phyloP scores from a whole-genome alignment of 2,113 vertebrate genomes.

The Stigmatopora argus region DNA sequence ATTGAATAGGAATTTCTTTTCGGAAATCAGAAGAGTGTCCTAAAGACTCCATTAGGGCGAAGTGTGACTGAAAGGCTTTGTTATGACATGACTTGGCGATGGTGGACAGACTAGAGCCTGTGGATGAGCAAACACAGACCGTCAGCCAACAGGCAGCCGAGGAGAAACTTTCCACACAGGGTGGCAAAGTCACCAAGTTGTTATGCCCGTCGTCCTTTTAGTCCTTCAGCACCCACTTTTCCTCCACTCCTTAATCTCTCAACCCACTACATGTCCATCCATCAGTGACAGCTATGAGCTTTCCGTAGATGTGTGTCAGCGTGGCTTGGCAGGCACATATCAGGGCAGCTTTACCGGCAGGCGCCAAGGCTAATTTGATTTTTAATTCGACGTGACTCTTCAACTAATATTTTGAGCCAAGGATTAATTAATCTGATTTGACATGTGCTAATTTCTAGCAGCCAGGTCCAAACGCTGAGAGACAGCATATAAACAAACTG shows the following conservation, averaged over 20 bases:
- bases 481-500: conserved; percentile 53
- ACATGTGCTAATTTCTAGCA: conserved; percentile 71
- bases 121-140: conserved; percentile 25
- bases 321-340: conserved; percentile 44
- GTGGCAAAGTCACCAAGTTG: conserved; percentile 54
- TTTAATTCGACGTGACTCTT: conserved; percentile 73
- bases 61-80: conserved; percentile 25
- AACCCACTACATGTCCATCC: conserved; percentile 27
- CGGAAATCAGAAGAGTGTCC: conserved; percentile 5
- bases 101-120: conserved; percentile 25
- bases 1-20: background rate
- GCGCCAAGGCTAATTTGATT: conserved; percentile 71
- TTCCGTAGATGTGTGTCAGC: conserved; percentile 60
- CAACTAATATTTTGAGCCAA: conserved; percentile 61
- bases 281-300: conserved; percentile 53
- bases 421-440: conserved; percentile 73
- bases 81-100: conserved; percentile 12
- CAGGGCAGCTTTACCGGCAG: conserved; percentile 54
- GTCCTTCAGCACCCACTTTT: conserved; percentile 36
- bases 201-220: conserved; percentile 12
- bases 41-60: conserved; percentile 30
- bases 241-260: conserved; percentile 9
- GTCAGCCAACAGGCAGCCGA: conserved; percentile 27
- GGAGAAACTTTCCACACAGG: conserved; percentile 38
- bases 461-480: conserved; percentile 34